A percentile compares a stretch with the other conserved stretches of the same genome.
Conservation (phyloP, 1,140 invertebrate species). For the Meteorus sp. region DNA sequence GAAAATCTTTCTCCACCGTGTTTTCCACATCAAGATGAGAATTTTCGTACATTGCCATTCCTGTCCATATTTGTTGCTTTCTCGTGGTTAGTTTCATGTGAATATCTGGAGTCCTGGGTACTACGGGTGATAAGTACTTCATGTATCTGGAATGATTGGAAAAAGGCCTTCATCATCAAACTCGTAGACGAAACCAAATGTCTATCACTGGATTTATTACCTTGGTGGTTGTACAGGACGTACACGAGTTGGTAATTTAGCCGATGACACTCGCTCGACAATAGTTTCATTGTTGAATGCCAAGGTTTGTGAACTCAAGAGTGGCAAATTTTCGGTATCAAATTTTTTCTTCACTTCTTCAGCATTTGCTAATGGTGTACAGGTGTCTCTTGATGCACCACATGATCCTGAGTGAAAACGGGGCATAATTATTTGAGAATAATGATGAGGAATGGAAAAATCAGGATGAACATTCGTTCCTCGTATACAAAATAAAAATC, state of each 20-base stretch:
- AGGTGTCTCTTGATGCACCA: conserved; percentile 16
- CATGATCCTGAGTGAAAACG: too few species aligned
- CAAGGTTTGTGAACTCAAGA: conserved; percentile 58
- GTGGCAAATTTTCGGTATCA: conserved; percentile 9
- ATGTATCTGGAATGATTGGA: conserved; percentile 32
- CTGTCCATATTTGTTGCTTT: conserved; percentile 65
- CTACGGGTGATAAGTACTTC: conserved; percentile 39
- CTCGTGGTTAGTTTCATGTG: conserved; percentile 62
- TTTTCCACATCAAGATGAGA: conserved; percentile 22
- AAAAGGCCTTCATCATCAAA: conserved; percentile 12
- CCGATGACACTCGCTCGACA: conserved; percentile 44
- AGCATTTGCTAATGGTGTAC: conserved; percentile 1
- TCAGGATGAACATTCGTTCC: too few species aligned
- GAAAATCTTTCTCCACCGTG: conserved; percentile 5
- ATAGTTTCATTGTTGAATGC: conserved; percentile 58
- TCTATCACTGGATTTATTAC: not conserved
- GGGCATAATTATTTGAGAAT: too few species aligned
- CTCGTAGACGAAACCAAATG: not conserved
- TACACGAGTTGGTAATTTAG: conserved; percentile 53
- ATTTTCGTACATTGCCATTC: conserved; percentile 33
- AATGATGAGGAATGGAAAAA: too few species aligned
- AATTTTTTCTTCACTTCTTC: conserved; percentile 20
- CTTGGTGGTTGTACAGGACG: conserved; percentile 55
- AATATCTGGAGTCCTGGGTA: conserved; percentile 55
- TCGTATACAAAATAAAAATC: too few species aligned